Conservation (phyloP, 2,113 vertebrate genomes). For the Paedocypris sp. region DNA sequence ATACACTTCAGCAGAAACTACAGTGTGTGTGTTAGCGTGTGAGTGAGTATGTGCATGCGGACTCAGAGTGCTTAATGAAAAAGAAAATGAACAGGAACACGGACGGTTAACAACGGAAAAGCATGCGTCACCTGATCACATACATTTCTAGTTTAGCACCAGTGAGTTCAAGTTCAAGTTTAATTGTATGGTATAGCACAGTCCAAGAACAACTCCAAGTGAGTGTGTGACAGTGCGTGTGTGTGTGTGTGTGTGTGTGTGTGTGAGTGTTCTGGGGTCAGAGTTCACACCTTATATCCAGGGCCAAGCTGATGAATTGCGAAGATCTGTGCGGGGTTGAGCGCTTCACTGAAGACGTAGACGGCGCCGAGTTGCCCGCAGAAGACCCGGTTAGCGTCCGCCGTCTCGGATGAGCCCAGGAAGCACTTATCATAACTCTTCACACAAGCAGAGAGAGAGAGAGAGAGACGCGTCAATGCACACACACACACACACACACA, state of each 20-base stretch:
- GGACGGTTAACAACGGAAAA: too few relatives aligned
- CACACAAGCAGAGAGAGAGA: neutral
- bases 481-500: too few relatives aligned
- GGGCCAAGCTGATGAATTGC: conserved; percentile 97
- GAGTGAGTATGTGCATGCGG: neutral
- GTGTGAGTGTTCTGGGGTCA: neutral
- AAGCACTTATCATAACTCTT: conserved; percentile 99
- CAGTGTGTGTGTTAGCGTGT: neutral
- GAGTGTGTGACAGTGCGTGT: neutral
- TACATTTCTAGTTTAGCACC: too few relatives aligned
- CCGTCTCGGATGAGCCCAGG: conserved; percentile 96
- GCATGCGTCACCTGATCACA: too few relatives aligned
- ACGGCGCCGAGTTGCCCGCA: conserved; percentile 95
- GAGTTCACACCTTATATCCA: conserved; percentile 83
- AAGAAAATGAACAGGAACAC: too few relatives aligned
- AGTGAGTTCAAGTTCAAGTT: neutral
- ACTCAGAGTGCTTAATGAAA: too few relatives aligned
- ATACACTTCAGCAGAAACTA: neutral
- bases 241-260: neutral
- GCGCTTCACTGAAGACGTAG: conserved; percentile 96
- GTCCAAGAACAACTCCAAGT: neutral
- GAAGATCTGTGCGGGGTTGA: conserved; percentile 98
- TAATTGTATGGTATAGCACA: neutral
- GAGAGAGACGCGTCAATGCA: too few relatives aligned
- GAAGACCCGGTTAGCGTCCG: conserved; percentile 94